These are phyloP conservation scores for Pteromalus puparum DNA, from an alignment of 1,140 invertebrate species.

Conservation along the genomic window DNA sequence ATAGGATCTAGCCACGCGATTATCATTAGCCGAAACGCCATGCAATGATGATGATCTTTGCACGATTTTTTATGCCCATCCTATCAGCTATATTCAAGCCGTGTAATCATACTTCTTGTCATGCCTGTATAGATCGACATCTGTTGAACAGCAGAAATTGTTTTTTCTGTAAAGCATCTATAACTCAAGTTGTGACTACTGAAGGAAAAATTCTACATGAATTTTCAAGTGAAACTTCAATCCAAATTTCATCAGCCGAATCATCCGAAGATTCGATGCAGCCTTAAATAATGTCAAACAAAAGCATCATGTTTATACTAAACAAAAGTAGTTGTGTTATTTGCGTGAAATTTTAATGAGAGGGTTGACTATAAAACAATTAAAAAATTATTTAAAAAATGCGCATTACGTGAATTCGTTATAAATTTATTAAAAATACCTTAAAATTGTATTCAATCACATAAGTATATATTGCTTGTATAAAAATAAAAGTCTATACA, in stretches of 20 bases:
- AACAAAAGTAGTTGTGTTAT: slow-evolving; percentile 21
- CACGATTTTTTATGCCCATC: slow-evolving; percentile 86
- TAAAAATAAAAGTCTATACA: slow-evolving; percentile 44
- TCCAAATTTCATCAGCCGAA: slow-evolving; percentile 34
- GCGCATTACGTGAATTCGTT: slow-evolving; percentile 33
- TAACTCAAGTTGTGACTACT: slow-evolving; percentile 79
- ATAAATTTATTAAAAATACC: slow-evolving; percentile 1
- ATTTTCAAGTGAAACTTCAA: slow-evolving; percentile 57
- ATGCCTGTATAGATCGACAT: slow-evolving; percentile 87
- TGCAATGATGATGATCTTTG: slow-evolving; percentile 82
- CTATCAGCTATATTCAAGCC: slow-evolving; percentile 81
- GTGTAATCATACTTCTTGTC: slow-evolving; percentile 84
- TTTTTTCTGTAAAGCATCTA: slow-evolving; percentile 88
- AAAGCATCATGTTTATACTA: slow-evolving; percentile 1
- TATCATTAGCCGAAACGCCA: slow-evolving; percentile 72
- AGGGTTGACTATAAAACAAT: slow-evolving; percentile 39
- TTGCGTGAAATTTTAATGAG: slow-evolving; percentile 47
- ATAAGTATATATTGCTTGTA: slow-evolving; percentile 15
- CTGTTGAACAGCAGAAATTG: slow-evolving; percentile 87
- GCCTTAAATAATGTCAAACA: slow-evolving; percentile 40
- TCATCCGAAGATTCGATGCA: slow-evolving; percentile 33
- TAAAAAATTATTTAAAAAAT: slow-evolving; percentile 29
- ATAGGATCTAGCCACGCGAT: no score
- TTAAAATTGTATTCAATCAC: slow-evolving; percentile 17
- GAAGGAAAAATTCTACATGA: slow-evolving; percentile 72